phyloP scores from a whole-genome alignment of 2,113 vertebrate species.

The Rattus rattus region DNA sequence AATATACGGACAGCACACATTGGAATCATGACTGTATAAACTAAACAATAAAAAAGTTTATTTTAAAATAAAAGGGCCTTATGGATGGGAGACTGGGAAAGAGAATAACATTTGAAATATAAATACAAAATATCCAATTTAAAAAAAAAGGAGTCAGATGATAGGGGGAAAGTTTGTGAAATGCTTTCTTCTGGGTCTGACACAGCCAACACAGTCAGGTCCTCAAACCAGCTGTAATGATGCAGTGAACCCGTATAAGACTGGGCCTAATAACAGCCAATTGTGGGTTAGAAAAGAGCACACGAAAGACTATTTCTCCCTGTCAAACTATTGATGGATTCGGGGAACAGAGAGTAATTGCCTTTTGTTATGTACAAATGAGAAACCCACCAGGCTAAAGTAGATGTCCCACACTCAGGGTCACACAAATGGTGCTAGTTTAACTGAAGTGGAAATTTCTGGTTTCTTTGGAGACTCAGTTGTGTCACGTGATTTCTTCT shows the following conservation, averaged over 20 bases:
- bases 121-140: too few relatives aligned
- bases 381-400: neutral
- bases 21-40: neutral
- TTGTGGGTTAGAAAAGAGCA: neutral
- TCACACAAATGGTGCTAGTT: neutral
- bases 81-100: too few relatives aligned
- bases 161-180: neutral
- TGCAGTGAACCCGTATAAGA: neutral
- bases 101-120: too few relatives aligned
- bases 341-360: neutral
- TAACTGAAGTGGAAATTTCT: neutral
- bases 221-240: neutral
- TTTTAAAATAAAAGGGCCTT: neutral
- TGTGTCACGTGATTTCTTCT: too few relatives aligned
- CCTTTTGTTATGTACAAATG: neutral
- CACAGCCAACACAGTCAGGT: too few relatives aligned
- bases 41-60: neutral
- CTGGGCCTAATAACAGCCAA: neutral
- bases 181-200: neutral
- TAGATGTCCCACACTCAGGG: neutral
- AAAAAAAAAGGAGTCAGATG: too few relatives aligned
- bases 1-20: neutral
- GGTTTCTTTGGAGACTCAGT: too few relatives aligned
- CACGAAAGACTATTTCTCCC: too few relatives aligned
- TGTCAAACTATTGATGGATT: neutral